phyloP scores from a whole-genome alignment of 2,797 vertebrate genomes.

The Eulemur rubriventer region DNA sequence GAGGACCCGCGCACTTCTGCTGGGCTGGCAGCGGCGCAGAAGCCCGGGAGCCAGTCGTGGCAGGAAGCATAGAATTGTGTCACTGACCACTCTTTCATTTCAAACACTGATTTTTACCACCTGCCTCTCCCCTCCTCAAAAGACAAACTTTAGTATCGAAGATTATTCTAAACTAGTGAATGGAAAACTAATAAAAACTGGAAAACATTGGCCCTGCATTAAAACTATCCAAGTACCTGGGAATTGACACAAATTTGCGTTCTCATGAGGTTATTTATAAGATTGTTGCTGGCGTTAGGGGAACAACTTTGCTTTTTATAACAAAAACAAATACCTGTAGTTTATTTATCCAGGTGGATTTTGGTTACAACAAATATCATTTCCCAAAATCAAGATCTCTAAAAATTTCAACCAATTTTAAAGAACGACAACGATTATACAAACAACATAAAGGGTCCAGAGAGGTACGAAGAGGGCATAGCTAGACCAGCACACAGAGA shows the following conservation, averaged over 20 bases:
- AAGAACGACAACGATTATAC: neutral
- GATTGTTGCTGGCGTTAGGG: neutral
- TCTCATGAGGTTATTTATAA: neutral
- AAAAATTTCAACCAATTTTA: neutral
- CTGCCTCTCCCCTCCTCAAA: neutral
- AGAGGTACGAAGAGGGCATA: rapidly evolving
- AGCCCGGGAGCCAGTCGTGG: neutral
- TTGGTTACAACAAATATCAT: neutral
- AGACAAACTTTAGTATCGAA: neutral
- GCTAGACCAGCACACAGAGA: rapidly evolving
- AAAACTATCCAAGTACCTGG: neutral
- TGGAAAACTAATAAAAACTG: neutral
- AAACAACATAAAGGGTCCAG: neutral
- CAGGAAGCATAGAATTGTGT: rapidly evolving
- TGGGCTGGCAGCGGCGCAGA: too few relatives aligned
- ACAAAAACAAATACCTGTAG: neutral
- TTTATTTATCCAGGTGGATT: neutral
- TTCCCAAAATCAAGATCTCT: neutral
- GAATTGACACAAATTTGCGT: neutral
- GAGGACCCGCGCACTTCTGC: neutral
- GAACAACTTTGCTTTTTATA: neutral
- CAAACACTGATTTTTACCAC: neutral
- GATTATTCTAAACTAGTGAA: neutral
- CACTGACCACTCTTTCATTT: neutral
- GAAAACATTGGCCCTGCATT: neutral